Evolutionary conservation across 37 sponge, comb jelly and placozoan genomes (phyloP).

Genomic region (Spongilla lacustris): DNA sequence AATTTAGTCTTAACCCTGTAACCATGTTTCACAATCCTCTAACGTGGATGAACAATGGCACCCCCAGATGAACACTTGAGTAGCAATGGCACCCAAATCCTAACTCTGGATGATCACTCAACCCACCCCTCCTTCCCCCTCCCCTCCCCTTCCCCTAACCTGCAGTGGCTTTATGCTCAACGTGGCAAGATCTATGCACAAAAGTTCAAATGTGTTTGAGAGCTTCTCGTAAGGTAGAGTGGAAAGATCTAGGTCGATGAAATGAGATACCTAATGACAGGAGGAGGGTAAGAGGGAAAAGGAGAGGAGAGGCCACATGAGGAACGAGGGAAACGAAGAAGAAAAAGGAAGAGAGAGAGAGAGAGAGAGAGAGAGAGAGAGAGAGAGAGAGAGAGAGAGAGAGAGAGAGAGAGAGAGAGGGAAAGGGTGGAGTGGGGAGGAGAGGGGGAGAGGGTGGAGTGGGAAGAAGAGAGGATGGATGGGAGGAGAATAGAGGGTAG

Average conservation of each 20-base stretch:
- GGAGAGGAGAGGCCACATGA: too few species aligned
- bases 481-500: too few species aligned
- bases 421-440: too few species aligned
- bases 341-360: background rate
- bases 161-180: background rate
- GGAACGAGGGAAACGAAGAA: background rate
- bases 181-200: slow-evolving; percentile 14
- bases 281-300: background rate
- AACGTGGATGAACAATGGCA: too few species aligned
- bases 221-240: slow-evolving; percentile 33
- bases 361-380: background rate
- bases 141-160: background rate
- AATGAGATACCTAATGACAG: slow-evolving; percentile 34
- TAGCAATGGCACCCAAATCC: background rate
- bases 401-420: too few species aligned
- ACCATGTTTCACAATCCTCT: too few species aligned
- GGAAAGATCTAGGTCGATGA: slow-evolving; percentile 55
- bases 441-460: too few species aligned
- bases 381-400: too few species aligned
- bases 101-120: background rate
- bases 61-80: too few species aligned
- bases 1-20: too few species aligned
- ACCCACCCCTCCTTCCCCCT: background rate
- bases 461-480: too few species aligned
- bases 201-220: slow-evolving; percentile 4